phyloP scores from a whole-genome alignment of 2,888 invertebrate species.

The Clanis bilineata region DNA sequence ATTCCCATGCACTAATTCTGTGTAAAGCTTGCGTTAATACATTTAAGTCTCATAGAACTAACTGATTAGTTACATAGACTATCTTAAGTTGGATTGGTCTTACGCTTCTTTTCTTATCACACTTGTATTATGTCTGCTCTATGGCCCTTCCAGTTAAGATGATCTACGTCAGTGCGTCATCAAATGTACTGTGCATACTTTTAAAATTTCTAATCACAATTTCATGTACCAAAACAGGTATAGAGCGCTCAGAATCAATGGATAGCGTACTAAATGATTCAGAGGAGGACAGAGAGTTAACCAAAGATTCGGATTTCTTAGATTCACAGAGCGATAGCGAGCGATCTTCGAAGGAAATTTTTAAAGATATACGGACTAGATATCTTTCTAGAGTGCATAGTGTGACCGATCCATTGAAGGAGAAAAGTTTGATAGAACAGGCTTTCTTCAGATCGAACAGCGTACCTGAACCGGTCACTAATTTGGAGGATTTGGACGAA shows the following conservation, averaged over 20 bases:
- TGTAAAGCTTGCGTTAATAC: conserved; percentile 56
- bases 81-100: conserved; percentile 8
- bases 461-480: conserved; percentile 34
- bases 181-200: conserved; percentile 43
- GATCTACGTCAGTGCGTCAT: conserved; percentile 20
- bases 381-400: conserved; percentile 72
- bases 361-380: conserved; percentile 67
- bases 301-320: conserved; percentile 50
- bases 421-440: conserved; percentile 59
- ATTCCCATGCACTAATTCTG: conserved; percentile 70
- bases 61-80: conserved; percentile 30
- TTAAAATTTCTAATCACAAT: conserved; percentile 62
- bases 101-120: neutral
- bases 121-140: neutral
- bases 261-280: conserved; percentile 61
- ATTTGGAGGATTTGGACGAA: conserved; percentile 28
- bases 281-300: conserved; percentile 52
- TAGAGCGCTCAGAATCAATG: conserved; percentile 68
- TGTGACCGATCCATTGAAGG: conserved; percentile 56
- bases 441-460: conserved; percentile 60
- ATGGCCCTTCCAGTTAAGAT: conserved; percentile 12
- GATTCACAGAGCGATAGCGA: conserved; percentile 58
- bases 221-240: conserved; percentile 74
- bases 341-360: conserved; percentile 59
- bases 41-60: conserved; percentile 48